Base-by-base conservation (phyloP, 2,888 invertebrate genomes). In the Bellardia bayeri region DNA sequence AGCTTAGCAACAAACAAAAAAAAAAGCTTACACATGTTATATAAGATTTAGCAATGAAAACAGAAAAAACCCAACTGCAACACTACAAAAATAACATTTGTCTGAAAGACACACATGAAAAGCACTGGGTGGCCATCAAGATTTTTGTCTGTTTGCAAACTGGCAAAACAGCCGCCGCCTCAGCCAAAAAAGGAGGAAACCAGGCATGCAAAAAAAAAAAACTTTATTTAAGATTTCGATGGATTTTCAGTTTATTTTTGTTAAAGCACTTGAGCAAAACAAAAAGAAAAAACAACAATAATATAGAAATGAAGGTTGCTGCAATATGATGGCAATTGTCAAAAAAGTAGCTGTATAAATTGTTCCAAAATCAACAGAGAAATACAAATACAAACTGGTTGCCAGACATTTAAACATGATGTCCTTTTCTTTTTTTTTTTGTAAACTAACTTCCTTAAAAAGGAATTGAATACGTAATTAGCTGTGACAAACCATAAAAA, bases 71-170 rank as follows among this genome's bases (percentile, higher is more conserved):
- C 45, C 45, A 9, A 14, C 37, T 37, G 37, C 37, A 56, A 23
- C 14, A 61, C 51, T 40, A 51, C 11, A 49, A 49, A 23, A 64
- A 83, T 16, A 82, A 78, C 56, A 66, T 51, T 66, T 74, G 51
- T 30, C 16, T 56, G 40, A 51, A 33, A 81, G 56, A 51, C 16
- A 81, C 63, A 68, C 40, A 54, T 23, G 33, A 45, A 66, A 64
- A 81, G 72, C 74, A 78, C 56, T 85, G 87, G 87, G 87, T 87
- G 87, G 87, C 84, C 87, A 78, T 82, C 82, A 85, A 79, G 63
- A 74, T 78, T 79, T 79, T 74, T 76, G 71, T 64, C 78, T 78
- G 64, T 66, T 56, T 61, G 11, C 13, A 74, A 80, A 68, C 66
- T 74, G 84, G 23, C 68, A 61, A 45, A 75, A 75, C 76, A 76